These are phyloP conservation scores for Muntiacus reevesi DNA, from an alignment of 2,113 vertebrate genomes.

Conservation along the genomic window DNA sequence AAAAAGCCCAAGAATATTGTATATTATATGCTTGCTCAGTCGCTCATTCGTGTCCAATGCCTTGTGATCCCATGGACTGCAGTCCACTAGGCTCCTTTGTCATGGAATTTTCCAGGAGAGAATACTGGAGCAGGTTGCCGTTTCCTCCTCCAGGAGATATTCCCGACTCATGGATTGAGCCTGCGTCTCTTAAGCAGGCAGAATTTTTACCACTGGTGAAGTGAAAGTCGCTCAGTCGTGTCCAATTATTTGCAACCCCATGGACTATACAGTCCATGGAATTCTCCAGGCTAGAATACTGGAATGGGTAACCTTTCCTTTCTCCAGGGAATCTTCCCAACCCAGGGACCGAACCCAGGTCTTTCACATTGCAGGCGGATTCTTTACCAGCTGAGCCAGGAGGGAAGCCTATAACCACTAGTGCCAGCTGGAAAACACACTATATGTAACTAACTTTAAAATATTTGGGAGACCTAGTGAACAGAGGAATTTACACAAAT, in stretches of 20 bases:
- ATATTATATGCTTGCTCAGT: neutral
- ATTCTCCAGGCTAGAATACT: neutral
- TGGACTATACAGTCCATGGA: neutral
- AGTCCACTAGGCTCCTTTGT: neutral
- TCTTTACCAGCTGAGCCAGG: neutral
- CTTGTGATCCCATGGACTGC: neutral
- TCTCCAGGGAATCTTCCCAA: neutral
- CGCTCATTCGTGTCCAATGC: neutral
- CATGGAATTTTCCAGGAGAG: neutral
- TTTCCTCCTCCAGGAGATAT: neutral
- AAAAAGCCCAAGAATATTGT: neutral
- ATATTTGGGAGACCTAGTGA: neutral
- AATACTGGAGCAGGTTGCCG: neutral
- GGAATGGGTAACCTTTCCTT: neutral
- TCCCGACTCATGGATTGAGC: rapidly evolving
- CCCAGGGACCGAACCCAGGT: rapidly evolving
- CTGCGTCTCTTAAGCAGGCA: neutral
- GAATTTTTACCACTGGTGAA: neutral
- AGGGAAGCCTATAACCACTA: neutral
- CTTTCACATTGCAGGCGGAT: rapidly evolving
- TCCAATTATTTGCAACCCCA: neutral
- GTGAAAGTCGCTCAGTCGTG: neutral
- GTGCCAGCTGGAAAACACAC: neutral
- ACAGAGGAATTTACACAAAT: neutral
- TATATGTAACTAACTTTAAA: neutral